phyloP scores from a whole-genome alignment of 2,797 vertebrate genomes.

The Esox masquinongy region DNA sequence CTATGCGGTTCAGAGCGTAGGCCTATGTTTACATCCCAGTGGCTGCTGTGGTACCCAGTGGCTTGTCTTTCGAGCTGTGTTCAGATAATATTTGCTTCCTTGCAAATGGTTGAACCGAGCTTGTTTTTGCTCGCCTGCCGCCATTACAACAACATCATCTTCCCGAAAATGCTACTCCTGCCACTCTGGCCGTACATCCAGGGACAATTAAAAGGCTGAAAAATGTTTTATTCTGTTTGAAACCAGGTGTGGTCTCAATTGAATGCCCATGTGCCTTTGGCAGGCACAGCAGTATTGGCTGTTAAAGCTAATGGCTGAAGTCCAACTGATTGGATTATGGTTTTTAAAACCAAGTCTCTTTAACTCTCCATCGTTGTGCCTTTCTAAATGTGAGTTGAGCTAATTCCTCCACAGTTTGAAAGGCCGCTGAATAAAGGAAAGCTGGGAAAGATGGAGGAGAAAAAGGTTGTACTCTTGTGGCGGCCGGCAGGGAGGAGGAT shows the following conservation, averaged over 20 bases:
- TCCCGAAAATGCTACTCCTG: neutral
- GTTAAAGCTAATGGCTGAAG: neutral
- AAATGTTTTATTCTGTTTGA: too few relatives aligned
- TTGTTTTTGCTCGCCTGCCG: neutral
- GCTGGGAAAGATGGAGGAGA: neutral
- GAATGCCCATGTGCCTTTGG: too few relatives aligned
- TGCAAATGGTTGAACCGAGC: neutral
- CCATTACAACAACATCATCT: too few relatives aligned
- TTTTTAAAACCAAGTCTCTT: slow-evolving; percentile 55
- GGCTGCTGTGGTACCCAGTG: too few relatives aligned
- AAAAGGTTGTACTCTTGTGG: slow-evolving; percentile 21
- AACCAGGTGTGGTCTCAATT: too few relatives aligned
- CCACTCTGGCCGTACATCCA: neutral
- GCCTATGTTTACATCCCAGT: too few relatives aligned
- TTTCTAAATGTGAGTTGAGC: slow-evolving; percentile 63
- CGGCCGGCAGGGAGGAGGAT: slow-evolving; percentile 51
- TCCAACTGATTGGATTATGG: slow-evolving; percentile 30
- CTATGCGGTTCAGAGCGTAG: too few relatives aligned
- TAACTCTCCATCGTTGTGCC: slow-evolving; percentile 42
- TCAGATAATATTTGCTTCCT: neutral
- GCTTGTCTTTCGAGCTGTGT: too few relatives aligned
- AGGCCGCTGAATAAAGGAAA: slow-evolving; percentile 69
- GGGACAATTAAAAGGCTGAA: too few relatives aligned
- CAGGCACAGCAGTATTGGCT: too few relatives aligned
- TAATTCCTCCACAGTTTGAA: slow-evolving; percentile 63